Evolutionary conservation across 1,140 invertebrate species (phyloP), one percentile per base, ranked within the genome.

Genomic region (Philopotamus ludificatus): DNA sequence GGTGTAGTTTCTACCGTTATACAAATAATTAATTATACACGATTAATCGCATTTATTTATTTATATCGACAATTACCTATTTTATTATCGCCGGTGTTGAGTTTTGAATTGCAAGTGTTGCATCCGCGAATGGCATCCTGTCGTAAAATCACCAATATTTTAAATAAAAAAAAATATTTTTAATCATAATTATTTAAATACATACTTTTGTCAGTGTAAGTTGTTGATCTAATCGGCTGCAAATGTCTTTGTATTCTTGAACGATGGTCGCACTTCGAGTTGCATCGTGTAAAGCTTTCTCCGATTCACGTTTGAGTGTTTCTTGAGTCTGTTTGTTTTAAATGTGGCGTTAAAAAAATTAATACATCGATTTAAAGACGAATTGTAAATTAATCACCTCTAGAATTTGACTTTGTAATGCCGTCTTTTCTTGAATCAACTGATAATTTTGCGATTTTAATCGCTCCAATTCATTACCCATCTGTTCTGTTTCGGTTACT

Each of bases 171-270:
- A 58, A 44, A 9, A 58, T 60, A 53, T 9, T 4, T 47, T 10
- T n/a, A 60, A 49, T 47, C 10, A 49, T 16, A 12, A 51, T 21
- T 39, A 28, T 7, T 47, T 21, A 47, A 45, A 28, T 9, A 25
- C 18, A 15, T 9, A 80, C 79, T 71, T 83, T 88, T 3, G 84
- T 77, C 28, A 80, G 81, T 70, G 86, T 86, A 70, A 93, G 87
- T 73, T 96, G 93, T 71, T 88, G 87, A 74, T 97, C 95, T 25
- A 97, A 80, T 16, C 93, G 81, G 67, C 92, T 91, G 75, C 93
- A 95, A 51, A 96, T 94, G 81, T 93, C 78, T 80, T 98, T 97
- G 74, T 99, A 99, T 72, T 98, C 95, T 68, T 93, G 88, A 10
- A 85, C 77, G 0, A 96, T 81, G 0, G 85, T 82, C 9, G 84